Evolutionary conservation across 1,140 invertebrate genomes (phyloP).

Genomic region (Drosophila guanche): DNA sequence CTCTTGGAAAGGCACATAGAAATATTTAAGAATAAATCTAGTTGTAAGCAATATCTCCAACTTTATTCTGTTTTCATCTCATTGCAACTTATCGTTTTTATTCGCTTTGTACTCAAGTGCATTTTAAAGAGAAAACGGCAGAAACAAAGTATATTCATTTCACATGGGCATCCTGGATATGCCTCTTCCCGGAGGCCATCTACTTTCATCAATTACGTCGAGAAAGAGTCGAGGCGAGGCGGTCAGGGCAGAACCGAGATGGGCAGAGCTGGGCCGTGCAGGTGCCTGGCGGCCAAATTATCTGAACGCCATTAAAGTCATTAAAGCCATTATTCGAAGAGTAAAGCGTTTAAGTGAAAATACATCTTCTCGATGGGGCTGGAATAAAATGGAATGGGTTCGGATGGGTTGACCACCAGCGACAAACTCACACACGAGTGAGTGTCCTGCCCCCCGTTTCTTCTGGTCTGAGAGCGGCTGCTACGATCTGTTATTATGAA

Average conservation of each 20-base stretch:
- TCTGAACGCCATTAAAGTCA: slow-evolving; percentile 79
- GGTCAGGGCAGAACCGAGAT: neutral
- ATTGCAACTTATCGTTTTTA: slow-evolving; percentile 48
- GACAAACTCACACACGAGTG: slow-evolving; percentile 51
- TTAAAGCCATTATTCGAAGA: slow-evolving; percentile 76
- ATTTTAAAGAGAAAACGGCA: slow-evolving; percentile 62
- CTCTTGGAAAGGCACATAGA: too few relatives aligned
- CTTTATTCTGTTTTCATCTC: slow-evolving; percentile 26
- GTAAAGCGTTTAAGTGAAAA: slow-evolving; percentile 81
- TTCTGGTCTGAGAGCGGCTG: slow-evolving; percentile 13
- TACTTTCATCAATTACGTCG: slow-evolving; percentile 74
- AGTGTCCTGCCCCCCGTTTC: neutral
- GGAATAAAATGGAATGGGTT: slow-evolving; percentile 14
- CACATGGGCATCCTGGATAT: slow-evolving; percentile 37
- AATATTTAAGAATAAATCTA: too few relatives aligned
- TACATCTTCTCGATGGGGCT: slow-evolving; percentile 67
- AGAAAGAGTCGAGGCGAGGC: slow-evolving; percentile 26
- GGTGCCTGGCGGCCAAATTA: slow-evolving; percentile 72
- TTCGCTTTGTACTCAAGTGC: slow-evolving; percentile 36
- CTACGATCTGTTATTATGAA: slow-evolving; percentile 62
- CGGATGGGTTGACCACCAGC: slow-evolving; percentile 31
- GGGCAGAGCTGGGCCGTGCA: slow-evolving; percentile 20
- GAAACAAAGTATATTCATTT: slow-evolving; percentile 75
- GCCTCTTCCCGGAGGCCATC: slow-evolving; percentile 49
- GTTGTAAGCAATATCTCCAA: too few relatives aligned